Evolutionary conservation across 2,888 invertebrate genomes (phyloP).

Genomic region (Tetragonisca angustula): DNA sequence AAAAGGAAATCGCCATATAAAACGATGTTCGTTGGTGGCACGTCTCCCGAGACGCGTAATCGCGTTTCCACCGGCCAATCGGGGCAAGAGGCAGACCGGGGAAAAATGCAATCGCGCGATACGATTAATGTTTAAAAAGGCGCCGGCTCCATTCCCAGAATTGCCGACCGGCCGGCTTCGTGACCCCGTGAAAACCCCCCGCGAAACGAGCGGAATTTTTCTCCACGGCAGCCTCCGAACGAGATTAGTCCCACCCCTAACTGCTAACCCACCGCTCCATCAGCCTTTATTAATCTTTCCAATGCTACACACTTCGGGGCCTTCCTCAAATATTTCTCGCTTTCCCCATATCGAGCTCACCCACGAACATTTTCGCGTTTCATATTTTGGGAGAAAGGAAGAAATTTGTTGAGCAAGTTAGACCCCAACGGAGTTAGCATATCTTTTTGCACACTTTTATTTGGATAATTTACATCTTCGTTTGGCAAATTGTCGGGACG

Average conservation of each 20-base stretch:
- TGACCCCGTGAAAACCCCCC: slow-evolving; percentile 28
- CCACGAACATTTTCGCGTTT: neutral
- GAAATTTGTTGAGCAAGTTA: no score
- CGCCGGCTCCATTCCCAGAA: slow-evolving; percentile 61
- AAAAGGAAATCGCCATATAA: neutral
- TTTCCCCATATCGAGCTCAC: neutral
- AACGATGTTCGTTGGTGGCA: neutral
- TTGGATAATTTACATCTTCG: no score
- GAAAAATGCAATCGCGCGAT: slow-evolving; percentile 59
- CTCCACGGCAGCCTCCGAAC: slow-evolving; percentile 25
- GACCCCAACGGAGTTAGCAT: no score
- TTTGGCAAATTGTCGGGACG: no score
- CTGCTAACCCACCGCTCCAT: neutral
- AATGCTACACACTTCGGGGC: neutral
- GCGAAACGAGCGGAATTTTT: slow-evolving; percentile 38
- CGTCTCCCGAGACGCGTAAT: slow-evolving; percentile 57
- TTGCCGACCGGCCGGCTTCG: slow-evolving; percentile 41
- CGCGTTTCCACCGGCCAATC: slow-evolving; percentile 56
- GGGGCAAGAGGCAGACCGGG: slow-evolving; percentile 21
- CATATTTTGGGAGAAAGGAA: no score
- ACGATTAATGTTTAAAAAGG: slow-evolving; percentile 71
- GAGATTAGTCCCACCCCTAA: slow-evolving; percentile 45
- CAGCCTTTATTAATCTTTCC: slow-evolving; percentile 35
- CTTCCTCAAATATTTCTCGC: neutral
- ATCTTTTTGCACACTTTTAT: no score